Evolutionary conservation across 2,888 invertebrate species (phyloP).

Genomic region (Salpingus planirostris): DNA sequence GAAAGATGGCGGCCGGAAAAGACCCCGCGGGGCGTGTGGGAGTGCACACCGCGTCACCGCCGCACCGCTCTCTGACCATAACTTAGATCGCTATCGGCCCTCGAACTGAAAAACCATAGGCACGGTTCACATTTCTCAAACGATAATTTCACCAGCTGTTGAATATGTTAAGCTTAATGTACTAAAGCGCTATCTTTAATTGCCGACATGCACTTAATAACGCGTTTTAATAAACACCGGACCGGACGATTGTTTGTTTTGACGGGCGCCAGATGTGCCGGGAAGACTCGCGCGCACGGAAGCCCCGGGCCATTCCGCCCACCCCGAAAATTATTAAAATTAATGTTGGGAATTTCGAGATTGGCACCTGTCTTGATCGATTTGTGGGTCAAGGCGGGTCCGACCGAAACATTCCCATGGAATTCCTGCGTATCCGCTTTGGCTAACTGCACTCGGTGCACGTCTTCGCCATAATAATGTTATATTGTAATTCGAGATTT

Average conservation of each 20-base stretch:
- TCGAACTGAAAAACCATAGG: conserved; percentile 37
- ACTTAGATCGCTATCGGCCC: conserved; percentile 38
- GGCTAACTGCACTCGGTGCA: too few species aligned
- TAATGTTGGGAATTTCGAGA: too few species aligned
- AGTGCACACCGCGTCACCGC: conserved; percentile 37
- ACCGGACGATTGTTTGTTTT: conserved; percentile 31
- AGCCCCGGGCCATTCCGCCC: neutral
- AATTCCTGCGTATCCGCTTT: too few species aligned
- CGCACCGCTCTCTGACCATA: conserved; percentile 32
- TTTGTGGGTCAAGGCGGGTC: too few species aligned
- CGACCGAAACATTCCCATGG: too few species aligned
- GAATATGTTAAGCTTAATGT: conserved; percentile 37
- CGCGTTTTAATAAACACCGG: conserved; percentile 28
- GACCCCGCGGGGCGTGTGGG: conserved; percentile 38
- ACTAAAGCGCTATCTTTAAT: conserved; percentile 27
- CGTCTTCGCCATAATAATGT: too few species aligned
- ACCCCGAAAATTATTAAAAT: too few species aligned
- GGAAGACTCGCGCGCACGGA: conserved; percentile 2
- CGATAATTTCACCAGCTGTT: conserved; percentile 39
- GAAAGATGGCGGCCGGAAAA: conserved; percentile 40
- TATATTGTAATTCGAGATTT: too few species aligned
- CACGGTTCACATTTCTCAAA: conserved; percentile 36
- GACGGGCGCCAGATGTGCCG: conserved; percentile 27
- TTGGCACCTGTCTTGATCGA: too few species aligned
- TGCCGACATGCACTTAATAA: conserved; percentile 37